phyloP scores from a whole-genome alignment of 2,113 vertebrate genomes.

The Pitta sordida region DNA sequence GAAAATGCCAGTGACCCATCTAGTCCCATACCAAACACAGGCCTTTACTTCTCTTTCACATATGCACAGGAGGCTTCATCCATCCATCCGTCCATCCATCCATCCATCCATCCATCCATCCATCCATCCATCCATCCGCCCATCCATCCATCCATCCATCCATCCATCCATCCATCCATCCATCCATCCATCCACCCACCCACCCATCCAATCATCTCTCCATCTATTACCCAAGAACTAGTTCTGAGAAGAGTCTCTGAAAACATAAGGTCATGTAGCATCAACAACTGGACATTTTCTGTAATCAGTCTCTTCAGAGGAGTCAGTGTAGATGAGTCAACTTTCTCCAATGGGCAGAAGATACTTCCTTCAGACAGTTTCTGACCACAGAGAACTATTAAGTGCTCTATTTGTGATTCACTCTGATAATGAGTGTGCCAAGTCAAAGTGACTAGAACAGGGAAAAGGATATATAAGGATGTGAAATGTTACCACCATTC shows the following conservation, averaged over 20 bases:
- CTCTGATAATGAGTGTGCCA: not conserved
- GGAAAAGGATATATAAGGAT: not conserved
- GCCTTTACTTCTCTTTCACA: not conserved
- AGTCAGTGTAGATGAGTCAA: not conserved
- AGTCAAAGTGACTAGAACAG: not conserved
- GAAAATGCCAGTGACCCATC: not conserved
- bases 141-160: too few relatives aligned
- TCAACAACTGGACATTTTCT: not conserved
- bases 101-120: too few relatives aligned
- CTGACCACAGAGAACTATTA: not conserved
- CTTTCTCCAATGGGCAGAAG: not conserved
- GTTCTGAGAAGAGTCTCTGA: not conserved
- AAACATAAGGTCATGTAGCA: not conserved
- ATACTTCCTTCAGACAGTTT: not conserved
- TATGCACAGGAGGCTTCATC: not conserved
- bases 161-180: too few relatives aligned
- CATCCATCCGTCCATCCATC: too few relatives aligned
- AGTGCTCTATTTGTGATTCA: not conserved
- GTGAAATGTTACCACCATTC: not conserved
- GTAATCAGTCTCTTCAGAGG: not conserved
- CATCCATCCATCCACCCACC: not conserved
- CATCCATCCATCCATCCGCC: too few relatives aligned
- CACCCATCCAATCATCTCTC: not conserved
- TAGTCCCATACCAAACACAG: not conserved
- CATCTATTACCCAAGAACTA: not conserved